Evolutionary conservation across 2,113 vertebrate species (phyloP).

Genomic region (Geothlypis trichas): DNA sequence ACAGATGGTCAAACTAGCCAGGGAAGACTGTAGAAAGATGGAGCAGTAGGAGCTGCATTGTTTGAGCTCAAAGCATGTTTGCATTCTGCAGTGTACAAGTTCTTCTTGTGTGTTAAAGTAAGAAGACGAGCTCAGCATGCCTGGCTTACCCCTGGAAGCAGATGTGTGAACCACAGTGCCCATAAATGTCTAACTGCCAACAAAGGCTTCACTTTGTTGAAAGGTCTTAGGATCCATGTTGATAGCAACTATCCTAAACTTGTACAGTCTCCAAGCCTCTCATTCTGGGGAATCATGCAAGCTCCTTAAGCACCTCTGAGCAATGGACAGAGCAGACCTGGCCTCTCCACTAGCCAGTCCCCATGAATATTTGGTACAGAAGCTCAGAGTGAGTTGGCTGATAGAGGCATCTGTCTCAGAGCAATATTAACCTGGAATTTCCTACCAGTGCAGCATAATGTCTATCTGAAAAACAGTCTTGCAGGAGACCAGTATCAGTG

Average conservation of each 20-base stretch:
- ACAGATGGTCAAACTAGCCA: not conserved
- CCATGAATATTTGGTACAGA: not conserved
- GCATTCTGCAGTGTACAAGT: not conserved
- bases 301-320: not conserved
- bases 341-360: not conserved
- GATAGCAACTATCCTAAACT: not conserved
- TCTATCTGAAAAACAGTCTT: not conserved
- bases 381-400: not conserved
- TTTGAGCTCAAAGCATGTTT: not conserved
- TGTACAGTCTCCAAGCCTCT: not conserved
- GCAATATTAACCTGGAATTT: not conserved
- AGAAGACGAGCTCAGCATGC: not conserved
- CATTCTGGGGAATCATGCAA: fast-evolving
- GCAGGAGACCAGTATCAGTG: not conserved
- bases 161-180: not conserved
- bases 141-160: not conserved
- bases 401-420: fast-evolving
- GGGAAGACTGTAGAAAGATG: not conserved
- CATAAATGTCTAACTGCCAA: not conserved
- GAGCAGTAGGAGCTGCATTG: not conserved
- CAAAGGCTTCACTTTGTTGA: not conserved
- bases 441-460: not conserved
- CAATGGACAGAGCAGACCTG: not conserved
- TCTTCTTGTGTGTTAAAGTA: not conserved
- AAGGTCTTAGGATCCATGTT: not conserved